Evolutionary conservation across 2,888 invertebrate species (phyloP).

Genomic region (Plagodis pulveraria): DNA sequence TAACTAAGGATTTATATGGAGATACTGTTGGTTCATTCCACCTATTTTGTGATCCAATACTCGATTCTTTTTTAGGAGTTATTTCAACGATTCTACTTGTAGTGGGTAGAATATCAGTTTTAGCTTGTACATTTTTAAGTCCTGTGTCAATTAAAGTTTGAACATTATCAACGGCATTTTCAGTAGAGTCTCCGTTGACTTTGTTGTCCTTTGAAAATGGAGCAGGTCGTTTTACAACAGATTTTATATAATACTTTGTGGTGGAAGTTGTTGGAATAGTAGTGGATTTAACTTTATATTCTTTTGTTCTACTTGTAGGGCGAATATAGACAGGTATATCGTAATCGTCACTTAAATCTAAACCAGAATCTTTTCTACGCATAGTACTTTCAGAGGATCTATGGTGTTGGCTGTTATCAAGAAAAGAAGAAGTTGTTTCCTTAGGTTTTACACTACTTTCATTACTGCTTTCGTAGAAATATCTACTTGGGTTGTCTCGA

Average conservation of each 20-base stretch:
- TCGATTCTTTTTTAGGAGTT: conserved; percentile 38
- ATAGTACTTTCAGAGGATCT: conserved; percentile 46
- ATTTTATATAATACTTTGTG: conserved; percentile 68
- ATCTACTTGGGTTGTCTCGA: conserved; percentile 49
- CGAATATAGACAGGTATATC: conserved; percentile 55
- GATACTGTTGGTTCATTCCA: conserved; percentile 77
- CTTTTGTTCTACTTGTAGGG: conserved; percentile 41
- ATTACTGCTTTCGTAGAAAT: conserved; percentile 53
- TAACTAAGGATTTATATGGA: conserved; percentile 80
- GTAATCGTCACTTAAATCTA: conserved; percentile 52
- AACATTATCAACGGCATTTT: conserved; percentile 53
- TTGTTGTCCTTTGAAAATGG: conserved; percentile 50
- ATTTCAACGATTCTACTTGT: conserved; percentile 42
- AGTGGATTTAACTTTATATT: conserved; percentile 37
- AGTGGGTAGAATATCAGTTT: conserved; percentile 30
- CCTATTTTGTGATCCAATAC: conserved; percentile 41
- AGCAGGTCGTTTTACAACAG: conserved; percentile 64
- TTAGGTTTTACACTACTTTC: conserved; percentile 49
- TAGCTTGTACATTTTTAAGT: conserved; percentile 46
- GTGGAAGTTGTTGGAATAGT: conserved; percentile 46
- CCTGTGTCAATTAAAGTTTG: conserved; percentile 54
- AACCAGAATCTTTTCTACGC: conserved; percentile 53
- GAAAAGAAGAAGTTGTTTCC: conserved; percentile 38
- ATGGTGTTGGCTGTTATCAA: conserved; percentile 37
- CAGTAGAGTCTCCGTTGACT: conserved; percentile 50